Conservation (phyloP, 2,113 vertebrate genomes). For the Nestor notabilis region DNA sequence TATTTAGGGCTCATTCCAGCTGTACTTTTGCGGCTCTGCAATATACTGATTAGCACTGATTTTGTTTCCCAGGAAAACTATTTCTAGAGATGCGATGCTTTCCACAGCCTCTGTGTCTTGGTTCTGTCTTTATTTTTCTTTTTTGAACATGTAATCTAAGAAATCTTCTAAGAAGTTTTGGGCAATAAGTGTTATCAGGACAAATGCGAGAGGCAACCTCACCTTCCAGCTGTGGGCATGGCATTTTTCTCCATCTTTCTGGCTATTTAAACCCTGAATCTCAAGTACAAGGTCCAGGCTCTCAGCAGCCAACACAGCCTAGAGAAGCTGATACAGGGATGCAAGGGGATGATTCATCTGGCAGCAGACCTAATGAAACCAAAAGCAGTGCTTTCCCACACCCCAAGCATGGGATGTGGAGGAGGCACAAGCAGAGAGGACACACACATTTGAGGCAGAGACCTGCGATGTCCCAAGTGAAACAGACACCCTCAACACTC, state of each 20-base stretch:
- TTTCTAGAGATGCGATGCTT: not conserved
- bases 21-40: not conserved
- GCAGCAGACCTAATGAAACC: not conserved
- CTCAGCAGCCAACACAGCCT: not conserved
- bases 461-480: not conserved
- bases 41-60: not conserved
- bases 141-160: not conserved
- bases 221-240: fast-evolving
- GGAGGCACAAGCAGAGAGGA: too few relatives aligned
- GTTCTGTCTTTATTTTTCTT: not conserved
- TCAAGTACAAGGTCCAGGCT: not conserved
- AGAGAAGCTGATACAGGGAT: fast-evolving
- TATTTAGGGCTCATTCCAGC: slow-evolving; percentile 40
- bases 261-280: not conserved
- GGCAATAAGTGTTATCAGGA: not conserved
- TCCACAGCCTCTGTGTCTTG: not conserved
- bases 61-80: not conserved
- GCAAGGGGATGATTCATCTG: fast-evolving
- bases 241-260: not conserved
- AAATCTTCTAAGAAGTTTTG: not conserved
- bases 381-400: not conserved
- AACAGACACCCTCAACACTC: not conserved
- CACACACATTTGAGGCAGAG: fast-evolving
- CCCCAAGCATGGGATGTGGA: not conserved
- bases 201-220: not conserved